Evolutionary conservation across 2,888 invertebrate species (phyloP).

Genomic region (Tridacna crocea): DNA sequence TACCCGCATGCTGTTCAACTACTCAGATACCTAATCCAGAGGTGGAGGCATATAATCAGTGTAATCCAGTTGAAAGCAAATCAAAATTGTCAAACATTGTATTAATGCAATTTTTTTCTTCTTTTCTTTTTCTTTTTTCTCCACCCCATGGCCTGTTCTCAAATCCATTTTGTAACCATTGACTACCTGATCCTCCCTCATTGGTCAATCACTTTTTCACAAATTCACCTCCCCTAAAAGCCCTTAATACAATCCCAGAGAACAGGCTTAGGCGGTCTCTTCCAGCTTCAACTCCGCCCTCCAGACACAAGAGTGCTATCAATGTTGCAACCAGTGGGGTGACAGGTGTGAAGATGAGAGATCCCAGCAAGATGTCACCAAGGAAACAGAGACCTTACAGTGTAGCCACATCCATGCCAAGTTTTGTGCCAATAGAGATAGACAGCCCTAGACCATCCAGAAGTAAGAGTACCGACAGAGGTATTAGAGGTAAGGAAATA

Average conservation of each 20-base stretch:
- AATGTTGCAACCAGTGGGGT: conserved; percentile 59
- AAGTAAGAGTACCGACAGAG: conserved; percentile 78
- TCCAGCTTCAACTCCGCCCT: conserved; percentile 76
- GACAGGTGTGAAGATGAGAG: conserved; percentile 70
- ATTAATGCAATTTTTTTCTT: conserved; percentile 42
- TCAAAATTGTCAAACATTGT: conserved; percentile 1
- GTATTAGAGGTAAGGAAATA: conserved; percentile 63
- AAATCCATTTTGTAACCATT: not conserved
- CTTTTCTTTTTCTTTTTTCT: conserved; percentile 60
- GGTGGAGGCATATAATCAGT: conserved; percentile 61
- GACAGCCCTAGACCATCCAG: conserved; percentile 69
- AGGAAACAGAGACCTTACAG: conserved; percentile 79
- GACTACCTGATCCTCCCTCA: not conserved
- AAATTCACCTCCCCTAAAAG: conserved; percentile 55
- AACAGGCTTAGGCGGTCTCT: conserved; percentile 78
- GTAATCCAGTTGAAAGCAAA: conserved; percentile 19
- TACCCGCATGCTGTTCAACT: conserved; percentile 7
- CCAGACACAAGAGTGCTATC: conserved; percentile 71
- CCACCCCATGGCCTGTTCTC: conserved; percentile 36
- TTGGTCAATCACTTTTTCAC: not conserved
- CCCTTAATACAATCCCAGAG: conserved; percentile 80
- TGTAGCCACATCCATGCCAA: conserved; percentile 79
- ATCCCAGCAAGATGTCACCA: conserved; percentile 66
- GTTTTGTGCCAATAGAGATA: conserved; percentile 70
- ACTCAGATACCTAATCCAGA: conserved; percentile 45